phyloP scores from a whole-genome alignment of 2,113 vertebrate genomes.

The Mirounga angustirostris region DNA sequence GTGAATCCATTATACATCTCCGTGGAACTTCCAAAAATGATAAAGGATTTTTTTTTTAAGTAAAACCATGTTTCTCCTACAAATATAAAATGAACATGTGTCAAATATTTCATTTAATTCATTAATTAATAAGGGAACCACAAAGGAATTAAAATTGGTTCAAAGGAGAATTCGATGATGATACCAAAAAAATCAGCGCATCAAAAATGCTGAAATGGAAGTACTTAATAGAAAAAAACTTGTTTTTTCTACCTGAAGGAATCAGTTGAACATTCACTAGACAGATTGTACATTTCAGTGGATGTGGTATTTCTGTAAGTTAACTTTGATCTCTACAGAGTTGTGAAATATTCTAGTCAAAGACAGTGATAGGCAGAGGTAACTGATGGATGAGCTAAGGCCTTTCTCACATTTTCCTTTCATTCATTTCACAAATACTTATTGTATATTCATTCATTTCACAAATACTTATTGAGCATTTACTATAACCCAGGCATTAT shows the following conservation, averaged over 20 bases:
- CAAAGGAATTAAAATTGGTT: conserved; percentile 7
- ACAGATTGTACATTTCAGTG: neutral
- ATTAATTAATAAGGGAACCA: neutral
- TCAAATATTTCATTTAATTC: neutral
- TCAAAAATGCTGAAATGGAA: neutral
- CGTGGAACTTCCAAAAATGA: neutral
- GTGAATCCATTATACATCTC: neutral
- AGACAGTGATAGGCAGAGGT: neutral
- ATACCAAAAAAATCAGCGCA: neutral
- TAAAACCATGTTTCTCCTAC: neutral
- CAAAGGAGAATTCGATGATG: neutral
- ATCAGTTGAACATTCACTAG: neutral
- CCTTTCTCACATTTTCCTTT: neutral
- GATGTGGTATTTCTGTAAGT: neutral
- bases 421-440: neutral
- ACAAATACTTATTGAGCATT: neutral
- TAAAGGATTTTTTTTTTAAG: neutral
- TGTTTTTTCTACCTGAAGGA: neutral
- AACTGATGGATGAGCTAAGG: neutral
- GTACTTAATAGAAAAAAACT: neutral
- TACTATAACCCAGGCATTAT: neutral
- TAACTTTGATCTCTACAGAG: neutral
- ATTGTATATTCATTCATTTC: neutral
- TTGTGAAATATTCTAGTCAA: neutral
- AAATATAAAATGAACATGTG: neutral